phyloP scores from a whole-genome alignment of 2,888 invertebrate genomes.

The Morpho deidamia region DNA sequence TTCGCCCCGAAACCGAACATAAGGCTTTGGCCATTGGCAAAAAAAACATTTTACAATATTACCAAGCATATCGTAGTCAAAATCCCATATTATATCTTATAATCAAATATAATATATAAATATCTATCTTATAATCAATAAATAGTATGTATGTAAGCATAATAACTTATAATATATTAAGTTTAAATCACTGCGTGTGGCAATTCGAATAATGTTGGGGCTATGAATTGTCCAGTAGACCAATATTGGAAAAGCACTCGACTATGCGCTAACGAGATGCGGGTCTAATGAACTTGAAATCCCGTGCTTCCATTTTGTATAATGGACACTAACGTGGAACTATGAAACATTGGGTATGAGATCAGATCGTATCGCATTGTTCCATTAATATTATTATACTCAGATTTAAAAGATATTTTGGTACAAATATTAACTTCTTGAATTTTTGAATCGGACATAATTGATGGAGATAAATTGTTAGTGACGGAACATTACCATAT shows the following conservation, averaged over 20 bases:
- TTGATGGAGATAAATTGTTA: too few species aligned
- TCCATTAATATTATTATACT: neutral
- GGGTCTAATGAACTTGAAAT: constrained; percentile 75
- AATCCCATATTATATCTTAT: too few species aligned
- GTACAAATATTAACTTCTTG: too few species aligned
- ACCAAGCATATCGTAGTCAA: too few species aligned
- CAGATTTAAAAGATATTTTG: too few species aligned
- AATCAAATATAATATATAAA: too few species aligned
- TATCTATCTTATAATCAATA: neutral
- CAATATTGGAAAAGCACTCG: constrained; percentile 72
- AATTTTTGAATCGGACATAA: too few species aligned
- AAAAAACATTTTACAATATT: too few species aligned
- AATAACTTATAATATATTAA: neutral
- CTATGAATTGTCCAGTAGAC: constrained; percentile 50
- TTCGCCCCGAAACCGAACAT: too few species aligned
- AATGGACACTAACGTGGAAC: constrained; percentile 53
- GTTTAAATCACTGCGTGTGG: constrained; percentile 10
- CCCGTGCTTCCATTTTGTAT: constrained; percentile 68
- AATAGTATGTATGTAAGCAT: neutral
- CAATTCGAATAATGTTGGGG: constrained; percentile 29
- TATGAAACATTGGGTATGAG: constrained; percentile 33
- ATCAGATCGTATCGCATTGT: constrained; percentile 3
- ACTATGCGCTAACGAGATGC: constrained; percentile 67
- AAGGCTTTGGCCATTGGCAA: too few species aligned
- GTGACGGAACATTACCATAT: too few species aligned